phyloP scores from a whole-genome alignment of 2,113 vertebrate species.

The Dermatemys mawii region DNA sequence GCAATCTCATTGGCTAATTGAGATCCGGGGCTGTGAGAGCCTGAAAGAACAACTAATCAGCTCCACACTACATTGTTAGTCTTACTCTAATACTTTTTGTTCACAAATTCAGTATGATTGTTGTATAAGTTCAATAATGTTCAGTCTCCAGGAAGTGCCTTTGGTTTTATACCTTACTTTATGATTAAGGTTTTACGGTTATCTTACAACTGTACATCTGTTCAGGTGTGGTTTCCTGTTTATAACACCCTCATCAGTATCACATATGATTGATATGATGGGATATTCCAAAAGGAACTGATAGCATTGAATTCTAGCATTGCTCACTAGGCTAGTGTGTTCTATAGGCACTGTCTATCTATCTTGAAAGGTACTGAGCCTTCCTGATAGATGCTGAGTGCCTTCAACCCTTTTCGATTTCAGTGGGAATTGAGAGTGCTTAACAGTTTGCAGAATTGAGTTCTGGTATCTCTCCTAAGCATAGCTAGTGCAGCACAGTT shows the following conservation, averaged over 20 bases:
- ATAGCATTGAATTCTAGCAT: constrained; percentile 13
- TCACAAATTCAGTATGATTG: not conserved
- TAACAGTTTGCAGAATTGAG: not conserved
- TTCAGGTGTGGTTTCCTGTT: not conserved
- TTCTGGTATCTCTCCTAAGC: not conserved
- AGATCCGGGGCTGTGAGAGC: not conserved
- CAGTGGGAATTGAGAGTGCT: not conserved
- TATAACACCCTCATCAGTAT: not conserved
- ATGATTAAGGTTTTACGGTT: not conserved
- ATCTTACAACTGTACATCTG: not conserved
- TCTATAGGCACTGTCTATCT: not conserved
- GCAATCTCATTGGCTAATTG: not conserved
- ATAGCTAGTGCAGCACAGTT: not conserved
- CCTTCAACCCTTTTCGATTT: not conserved
- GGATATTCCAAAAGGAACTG: not conserved
- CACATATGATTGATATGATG: not conserved
- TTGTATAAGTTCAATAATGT: not conserved
- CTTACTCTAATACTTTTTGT: not conserved
- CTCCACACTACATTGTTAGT: not conserved
- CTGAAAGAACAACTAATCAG: not conserved
- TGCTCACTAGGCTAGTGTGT: not conserved
- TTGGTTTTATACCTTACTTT: not conserved
- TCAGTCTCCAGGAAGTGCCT: not conserved
- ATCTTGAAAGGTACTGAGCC: not conserved
- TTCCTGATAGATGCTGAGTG: not conserved